Percentiles rank a stretch among this genome's conserved stretches.
Conservation (phyloP, 2,113 vertebrate species). For the Amazona vittata region DNA sequence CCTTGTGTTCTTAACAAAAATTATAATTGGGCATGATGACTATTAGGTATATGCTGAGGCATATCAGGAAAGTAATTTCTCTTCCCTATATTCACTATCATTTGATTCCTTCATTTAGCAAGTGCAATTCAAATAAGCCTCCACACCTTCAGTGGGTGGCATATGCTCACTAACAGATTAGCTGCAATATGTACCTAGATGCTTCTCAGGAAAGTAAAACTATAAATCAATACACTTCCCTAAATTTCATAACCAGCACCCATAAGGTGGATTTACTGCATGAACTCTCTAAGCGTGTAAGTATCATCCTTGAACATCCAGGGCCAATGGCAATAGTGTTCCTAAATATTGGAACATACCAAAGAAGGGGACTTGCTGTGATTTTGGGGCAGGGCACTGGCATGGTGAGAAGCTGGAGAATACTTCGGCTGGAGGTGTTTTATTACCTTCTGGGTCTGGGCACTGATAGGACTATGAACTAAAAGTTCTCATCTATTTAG, state of each 20-base stretch:
- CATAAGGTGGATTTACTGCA: background rate
- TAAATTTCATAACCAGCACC: background rate
- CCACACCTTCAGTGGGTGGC: background rate
- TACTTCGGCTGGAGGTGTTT: background rate
- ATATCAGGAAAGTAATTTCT: background rate
- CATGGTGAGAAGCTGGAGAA: background rate
- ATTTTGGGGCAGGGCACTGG: background rate
- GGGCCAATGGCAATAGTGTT: fast-evolving
- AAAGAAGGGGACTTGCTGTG: background rate
- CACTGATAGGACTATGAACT: background rate
- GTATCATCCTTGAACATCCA: background rate
- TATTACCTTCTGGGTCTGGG: background rate
- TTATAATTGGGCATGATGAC: background rate
- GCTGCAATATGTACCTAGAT: fast-evolving
- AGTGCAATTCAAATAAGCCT: background rate
- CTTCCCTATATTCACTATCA: background rate
- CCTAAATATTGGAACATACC: background rate
- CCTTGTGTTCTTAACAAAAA: background rate
- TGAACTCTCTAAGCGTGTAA: background rate
- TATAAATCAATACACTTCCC: fast-evolving
- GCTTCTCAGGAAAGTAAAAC: background rate
- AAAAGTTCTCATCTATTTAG: background rate
- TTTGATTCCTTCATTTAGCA: background rate
- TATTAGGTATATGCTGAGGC: background rate
- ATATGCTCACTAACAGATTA: fast-evolving